Conservation (phyloP, 2,888 invertebrate genomes). For the Myopa tessellatipennis region DNA sequence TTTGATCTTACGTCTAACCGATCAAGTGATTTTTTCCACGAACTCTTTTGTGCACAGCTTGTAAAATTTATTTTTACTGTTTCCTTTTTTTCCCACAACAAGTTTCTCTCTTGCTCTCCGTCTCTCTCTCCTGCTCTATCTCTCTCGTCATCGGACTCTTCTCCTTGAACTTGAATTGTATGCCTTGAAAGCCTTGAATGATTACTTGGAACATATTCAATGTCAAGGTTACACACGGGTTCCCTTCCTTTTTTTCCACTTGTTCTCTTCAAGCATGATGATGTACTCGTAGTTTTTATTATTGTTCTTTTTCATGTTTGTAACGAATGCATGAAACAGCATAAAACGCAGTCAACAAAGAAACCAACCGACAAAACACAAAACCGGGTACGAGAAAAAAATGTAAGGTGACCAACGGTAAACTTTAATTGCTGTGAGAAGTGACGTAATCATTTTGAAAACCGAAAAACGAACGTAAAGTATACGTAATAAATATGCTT, state of each 20-base stretch:
- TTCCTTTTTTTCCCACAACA: too few relatives aligned
- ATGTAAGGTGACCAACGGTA: constrained; percentile 16
- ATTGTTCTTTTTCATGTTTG: constrained; percentile 33
- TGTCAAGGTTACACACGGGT: not conserved
- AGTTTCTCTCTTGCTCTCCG: too few relatives aligned
- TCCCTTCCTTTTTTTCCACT: not conserved
- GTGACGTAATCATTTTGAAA: not conserved
- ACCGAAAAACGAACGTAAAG: not conserved
- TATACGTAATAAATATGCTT: not conserved
- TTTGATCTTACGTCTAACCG: too few relatives aligned
- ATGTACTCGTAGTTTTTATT: constrained; percentile 36
- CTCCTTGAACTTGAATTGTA: too few relatives aligned
- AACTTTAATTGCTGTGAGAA: not conserved
- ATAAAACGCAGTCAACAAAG: too few relatives aligned
- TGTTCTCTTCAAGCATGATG: constrained; percentile 33
- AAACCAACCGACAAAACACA: too few relatives aligned
- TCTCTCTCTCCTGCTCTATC: too few relatives aligned
- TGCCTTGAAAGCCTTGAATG: not conserved
- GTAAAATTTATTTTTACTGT: too few relatives aligned
- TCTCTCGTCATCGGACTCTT: too few relatives aligned
- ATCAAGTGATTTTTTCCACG: too few relatives aligned
- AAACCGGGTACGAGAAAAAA: not conserved
- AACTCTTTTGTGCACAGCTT: too few relatives aligned
- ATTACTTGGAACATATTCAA: not conserved
- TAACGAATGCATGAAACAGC: too few relatives aligned